Percentiles rank a stretch among this genome's conserved stretches.
These are phyloP conservation scores for Camponotus floridanus DNA, from an alignment of 1,140 invertebrate genomes.

Conservation along the genomic window DNA sequence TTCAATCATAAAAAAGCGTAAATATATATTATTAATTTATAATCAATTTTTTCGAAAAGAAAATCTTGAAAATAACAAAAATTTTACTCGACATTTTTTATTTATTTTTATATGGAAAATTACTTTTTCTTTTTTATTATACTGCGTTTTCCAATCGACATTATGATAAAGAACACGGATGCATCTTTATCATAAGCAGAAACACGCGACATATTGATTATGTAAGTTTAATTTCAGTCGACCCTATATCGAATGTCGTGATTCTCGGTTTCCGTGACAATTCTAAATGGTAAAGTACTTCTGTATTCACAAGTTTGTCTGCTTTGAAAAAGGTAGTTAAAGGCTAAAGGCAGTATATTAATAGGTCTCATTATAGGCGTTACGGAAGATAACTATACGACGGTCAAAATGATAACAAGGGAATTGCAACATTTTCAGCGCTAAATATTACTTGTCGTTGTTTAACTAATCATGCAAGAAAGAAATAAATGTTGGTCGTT, in stretches of 20 bases:
- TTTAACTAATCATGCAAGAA: slow-evolving; percentile 21
- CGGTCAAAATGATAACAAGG: slow-evolving; percentile 26
- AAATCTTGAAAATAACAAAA: no score
- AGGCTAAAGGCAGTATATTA: slow-evolving; percentile 22
- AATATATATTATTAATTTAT: no score
- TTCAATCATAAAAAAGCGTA: no score
- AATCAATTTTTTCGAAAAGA: no score
- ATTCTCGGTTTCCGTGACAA: slow-evolving; percentile 43
- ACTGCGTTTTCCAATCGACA: neutral
- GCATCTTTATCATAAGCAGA: slow-evolving; percentile 17
- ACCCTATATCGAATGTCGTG: slow-evolving; percentile 37
- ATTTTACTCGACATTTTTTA: no score
- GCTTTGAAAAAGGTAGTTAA: neutral
- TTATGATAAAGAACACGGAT: neutral
- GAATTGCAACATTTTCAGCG: slow-evolving; percentile 10
- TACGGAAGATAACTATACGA: slow-evolving; percentile 4
- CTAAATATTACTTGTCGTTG: neutral
- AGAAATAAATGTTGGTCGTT: slow-evolving; percentile 37
- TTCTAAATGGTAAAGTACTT: slow-evolving; percentile 17
- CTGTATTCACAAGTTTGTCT: slow-evolving; percentile 8
- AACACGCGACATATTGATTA: slow-evolving; percentile 15
- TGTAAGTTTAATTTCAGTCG: slow-evolving; percentile 45
- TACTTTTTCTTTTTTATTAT: no score
- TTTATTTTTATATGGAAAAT: no score
- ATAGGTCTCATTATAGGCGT: slow-evolving; percentile 28